A percentile compares a stretch with the other conserved stretches of the same genome.
Conservation (phyloP, 2,797 vertebrate genomes). For the Crenuchus spilurus region DNA sequence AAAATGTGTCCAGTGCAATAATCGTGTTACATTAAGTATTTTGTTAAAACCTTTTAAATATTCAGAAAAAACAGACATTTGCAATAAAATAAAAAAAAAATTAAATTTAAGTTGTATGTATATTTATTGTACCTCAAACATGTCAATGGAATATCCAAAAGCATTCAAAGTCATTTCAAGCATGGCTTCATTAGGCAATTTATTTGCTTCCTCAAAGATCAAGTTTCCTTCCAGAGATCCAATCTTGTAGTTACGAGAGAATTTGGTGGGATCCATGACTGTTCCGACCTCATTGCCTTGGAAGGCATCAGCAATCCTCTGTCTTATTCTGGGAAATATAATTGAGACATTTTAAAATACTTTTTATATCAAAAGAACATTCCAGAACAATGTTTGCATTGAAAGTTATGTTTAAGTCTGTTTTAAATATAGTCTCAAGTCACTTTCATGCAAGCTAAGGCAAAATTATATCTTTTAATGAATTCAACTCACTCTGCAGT, state of each 20-base stretch:
- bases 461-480: too few relatives aligned
- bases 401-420: background rate
- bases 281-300: slow-evolving; percentile 78
- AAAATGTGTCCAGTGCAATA: too few relatives aligned
- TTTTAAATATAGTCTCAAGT: background rate
- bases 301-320: slow-evolving; percentile 77
- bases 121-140: slow-evolving; percentile 98
- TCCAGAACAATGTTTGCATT: background rate
- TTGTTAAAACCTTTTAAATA: too few relatives aligned
- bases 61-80: background rate
- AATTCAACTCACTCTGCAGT: slow-evolving; percentile 73
- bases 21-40: too few relatives aligned
- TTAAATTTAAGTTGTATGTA: too few relatives aligned
- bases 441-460: background rate
- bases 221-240: slow-evolving; percentile 86
- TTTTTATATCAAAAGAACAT: background rate
- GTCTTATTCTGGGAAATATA: slow-evolving; percentile 79
- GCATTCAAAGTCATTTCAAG: slow-evolving; percentile 89
- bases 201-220: slow-evolving; percentile 85
- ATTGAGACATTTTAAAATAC: background rate
- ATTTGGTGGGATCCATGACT: slow-evolving; percentile 79
- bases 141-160: slow-evolving; percentile 84
- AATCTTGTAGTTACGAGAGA: slow-evolving; percentile 87
- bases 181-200: slow-evolving; percentile 89
- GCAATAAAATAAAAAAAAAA: background rate